phyloP scores from a whole-genome alignment of 2,113 vertebrate genomes.

The Manacus vitellinus region DNA sequence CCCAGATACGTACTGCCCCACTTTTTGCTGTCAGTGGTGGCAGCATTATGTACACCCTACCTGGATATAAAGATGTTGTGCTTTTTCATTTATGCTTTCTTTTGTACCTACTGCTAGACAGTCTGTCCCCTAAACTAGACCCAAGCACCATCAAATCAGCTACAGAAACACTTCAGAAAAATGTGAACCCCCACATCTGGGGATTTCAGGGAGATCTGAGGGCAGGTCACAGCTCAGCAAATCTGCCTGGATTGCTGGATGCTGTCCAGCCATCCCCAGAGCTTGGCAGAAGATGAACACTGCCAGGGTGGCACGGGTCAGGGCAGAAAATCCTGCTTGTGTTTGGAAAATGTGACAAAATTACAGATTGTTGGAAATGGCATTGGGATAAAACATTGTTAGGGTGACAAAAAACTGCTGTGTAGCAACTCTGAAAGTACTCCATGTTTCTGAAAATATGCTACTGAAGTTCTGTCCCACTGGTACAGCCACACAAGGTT shows the following conservation, averaged over 20 bases:
- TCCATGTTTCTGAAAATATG: neutral
- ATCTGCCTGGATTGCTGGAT: neutral
- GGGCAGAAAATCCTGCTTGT: neutral
- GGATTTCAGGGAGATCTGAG: neutral
- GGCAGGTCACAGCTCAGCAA: neutral
- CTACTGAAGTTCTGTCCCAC: neutral
- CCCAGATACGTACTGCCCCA: neutral
- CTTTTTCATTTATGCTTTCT: neutral
- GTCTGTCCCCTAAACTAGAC: neutral
- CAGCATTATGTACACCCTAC: neutral
- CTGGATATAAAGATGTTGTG: neutral
- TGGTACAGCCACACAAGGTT: neutral
- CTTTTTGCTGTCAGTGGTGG: neutral
- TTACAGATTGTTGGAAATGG: neutral
- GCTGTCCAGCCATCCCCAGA: neutral
- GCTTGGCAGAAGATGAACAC: neutral
- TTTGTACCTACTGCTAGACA: neutral
- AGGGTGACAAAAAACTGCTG: constrained; percentile 4
- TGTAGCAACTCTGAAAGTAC: neutral
- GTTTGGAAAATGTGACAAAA: neutral
- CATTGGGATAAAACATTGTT: neutral
- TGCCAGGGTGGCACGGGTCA: neutral
- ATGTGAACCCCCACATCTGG: neutral
- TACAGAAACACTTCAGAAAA: neutral
- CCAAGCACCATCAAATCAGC: neutral